Evolutionary conservation across 2,113 vertebrate genomes (phyloP), one percentile per base, ranked within the genome.

Genomic region (Vulpes lagopus): DNA sequence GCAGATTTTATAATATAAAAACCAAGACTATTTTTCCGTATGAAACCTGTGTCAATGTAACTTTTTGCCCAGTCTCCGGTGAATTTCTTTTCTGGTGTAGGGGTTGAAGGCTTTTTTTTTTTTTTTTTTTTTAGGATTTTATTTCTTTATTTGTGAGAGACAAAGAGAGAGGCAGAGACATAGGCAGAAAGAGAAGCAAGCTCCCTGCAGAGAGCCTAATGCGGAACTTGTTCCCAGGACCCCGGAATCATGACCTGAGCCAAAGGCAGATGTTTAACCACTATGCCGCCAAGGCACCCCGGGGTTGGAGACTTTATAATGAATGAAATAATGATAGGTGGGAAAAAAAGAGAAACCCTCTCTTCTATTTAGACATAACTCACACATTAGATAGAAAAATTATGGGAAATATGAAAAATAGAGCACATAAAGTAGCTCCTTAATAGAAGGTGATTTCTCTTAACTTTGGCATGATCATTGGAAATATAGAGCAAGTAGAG

Each of bases 41-140:
- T 91, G 76, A 96, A 83, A n/a, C 17, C 30, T 88, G 4, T 91
- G 11, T 92, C 12, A 51, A 25, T 49, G 2, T 88, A 23, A 53
- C 16, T 80, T 95, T 85, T 89, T 20, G 15, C 80, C 65, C 20
- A 73, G 25, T 53, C 60, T 96, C 35, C 32, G 43, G 55, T 83
- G 35, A 82, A 59, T 84, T 95, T 84, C 67, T 97, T 91, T 87
- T 53, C n/a, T 91, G 27, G 11, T 60, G 1, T 69, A 90, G 51
- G 43, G 11, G 14, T 15, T 87, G 59, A 14, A 25, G 12, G 30
- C 8, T 76, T n/a, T 89, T 43, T 43, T 43, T 43, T 43, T 43
- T 43, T 43, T 43, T 43, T 43, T 43, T 43, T 43, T 43, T 43
- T 43, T 43, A 43, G 43, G 43, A 43, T 43, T 43, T 43, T 43